phyloP scores from a whole-genome alignment of 2,888 invertebrate genomes.

The Chloromyia formosa region DNA sequence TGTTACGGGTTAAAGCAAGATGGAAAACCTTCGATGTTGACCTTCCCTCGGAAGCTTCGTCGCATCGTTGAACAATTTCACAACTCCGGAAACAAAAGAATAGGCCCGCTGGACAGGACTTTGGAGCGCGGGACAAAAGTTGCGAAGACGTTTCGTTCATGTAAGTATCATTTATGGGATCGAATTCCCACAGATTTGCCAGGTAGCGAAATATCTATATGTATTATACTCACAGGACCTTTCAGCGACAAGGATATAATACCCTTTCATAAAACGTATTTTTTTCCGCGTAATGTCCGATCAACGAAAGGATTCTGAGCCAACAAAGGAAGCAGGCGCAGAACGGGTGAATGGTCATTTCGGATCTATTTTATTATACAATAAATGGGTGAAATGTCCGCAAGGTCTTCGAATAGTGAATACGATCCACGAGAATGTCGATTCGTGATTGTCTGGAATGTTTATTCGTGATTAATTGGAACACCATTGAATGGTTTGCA shows the following conservation, averaged over 20 bases:
- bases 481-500: too few relatives aligned
- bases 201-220: not conserved
- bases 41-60: not conserved
- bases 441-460: too few relatives aligned
- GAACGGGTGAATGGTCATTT: not conserved
- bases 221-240: not conserved
- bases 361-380: not conserved
- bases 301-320: not conserved
- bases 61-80: not conserved
- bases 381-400: not conserved
- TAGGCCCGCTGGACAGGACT: not conserved
- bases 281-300: not conserved
- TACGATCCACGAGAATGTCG: too few relatives aligned
- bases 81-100: not conserved
- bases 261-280: not conserved
- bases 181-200: slow-evolving; percentile 4
- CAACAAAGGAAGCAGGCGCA: not conserved
- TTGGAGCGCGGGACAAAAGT: not conserved
- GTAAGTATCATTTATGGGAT: not conserved
- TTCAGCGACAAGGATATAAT: not conserved
- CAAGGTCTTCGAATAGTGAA: too few relatives aligned
- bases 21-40: not conserved
- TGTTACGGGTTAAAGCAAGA: not conserved
- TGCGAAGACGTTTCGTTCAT: too few relatives aligned
- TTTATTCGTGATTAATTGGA: too few relatives aligned